Conservation (phyloP, 2,113 vertebrate species). For the Mus pahari region DNA sequence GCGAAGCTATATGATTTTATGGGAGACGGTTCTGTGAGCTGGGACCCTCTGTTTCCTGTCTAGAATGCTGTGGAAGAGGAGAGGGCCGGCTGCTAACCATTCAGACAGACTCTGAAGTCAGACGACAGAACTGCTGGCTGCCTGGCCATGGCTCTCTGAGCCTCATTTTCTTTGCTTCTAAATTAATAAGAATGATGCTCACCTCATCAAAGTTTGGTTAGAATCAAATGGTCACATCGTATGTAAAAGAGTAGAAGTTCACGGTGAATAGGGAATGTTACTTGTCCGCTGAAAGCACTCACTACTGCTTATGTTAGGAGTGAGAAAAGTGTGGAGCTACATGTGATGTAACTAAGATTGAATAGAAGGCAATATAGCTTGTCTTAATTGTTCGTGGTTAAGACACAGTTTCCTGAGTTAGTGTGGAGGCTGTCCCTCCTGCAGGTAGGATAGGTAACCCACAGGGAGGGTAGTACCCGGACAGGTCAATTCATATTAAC, state of each 20-base stretch:
- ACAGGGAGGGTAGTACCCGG: not conserved
- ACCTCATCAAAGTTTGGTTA: not conserved
- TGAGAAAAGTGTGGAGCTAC: not conserved
- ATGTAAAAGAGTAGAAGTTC: not conserved
- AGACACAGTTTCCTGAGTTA: not conserved
- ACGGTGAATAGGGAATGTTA: not conserved
- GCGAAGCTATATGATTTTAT: not conserved
- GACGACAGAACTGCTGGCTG: not conserved
- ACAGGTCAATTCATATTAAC: conserved; percentile 22
- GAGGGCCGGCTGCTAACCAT: not conserved
- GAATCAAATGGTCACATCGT: not conserved
- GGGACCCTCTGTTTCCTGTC: conserved; percentile 14
- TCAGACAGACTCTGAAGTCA: not conserved
- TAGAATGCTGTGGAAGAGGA: not conserved
- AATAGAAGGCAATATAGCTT: not conserved
- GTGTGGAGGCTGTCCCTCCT: not conserved
- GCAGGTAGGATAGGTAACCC: not conserved
- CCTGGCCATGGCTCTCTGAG: not conserved
- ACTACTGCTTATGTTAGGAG: not conserved
- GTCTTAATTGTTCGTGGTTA: not conserved
- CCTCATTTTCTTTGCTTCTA: not conserved
- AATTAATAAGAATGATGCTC: not conserved
- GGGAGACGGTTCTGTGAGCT: conserved; percentile 68
- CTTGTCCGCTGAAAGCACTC: not conserved
- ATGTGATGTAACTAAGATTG: not conserved